Base-by-base conservation (phyloP, 1,140 invertebrate genomes). In the Idris sp. region DNA sequence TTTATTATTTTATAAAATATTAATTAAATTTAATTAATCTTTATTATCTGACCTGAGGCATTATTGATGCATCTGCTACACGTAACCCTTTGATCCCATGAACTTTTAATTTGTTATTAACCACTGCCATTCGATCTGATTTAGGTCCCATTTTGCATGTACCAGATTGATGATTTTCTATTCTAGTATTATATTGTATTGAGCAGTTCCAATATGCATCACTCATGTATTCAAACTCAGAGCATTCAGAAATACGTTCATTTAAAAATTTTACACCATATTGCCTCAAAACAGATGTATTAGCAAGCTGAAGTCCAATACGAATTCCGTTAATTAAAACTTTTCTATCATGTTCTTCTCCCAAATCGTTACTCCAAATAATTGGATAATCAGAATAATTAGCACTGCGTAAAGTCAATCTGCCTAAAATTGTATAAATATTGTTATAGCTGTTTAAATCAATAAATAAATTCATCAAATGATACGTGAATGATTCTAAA, bases 41-140 rank as follows among this genome's bases (percentile, higher is more conserved):
- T n/a, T n/a, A n/a, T n/a, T n/a, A n/a, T n/a, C 41, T 72, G 13
- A 89, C 83, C 8, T 77, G 79, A 0, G 89, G 89, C 78, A 90
- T 93, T 14, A 94, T 91, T 7, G 92, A 93, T 30, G 92, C 92
- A 81, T 95, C 94, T 0, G 91, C 89, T 0, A 95, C 93, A 69
- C 94, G 87, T n/a, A 95, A 81, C 40, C 89, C 88, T 33, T 88
- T 84, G 7, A 95, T 84, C 1, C 93, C 93, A 67, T 54, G 13
- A 1, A 90, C 88, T 43, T 71, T 81, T n/a, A 89, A 76, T 51
- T 64, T 36, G 6, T 81, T 61, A 78, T 91, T 89, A 19, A 90
- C 86, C 15, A 90, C 89, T 0, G 89, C 81, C 22, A 83, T 80
- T 0, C 71, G 44, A 67, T 90, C 88, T 0, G 65, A 15, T 7